Base-by-base conservation (phyloP, 2,888 invertebrate species). In the Ferdinandea cuprea region DNA sequence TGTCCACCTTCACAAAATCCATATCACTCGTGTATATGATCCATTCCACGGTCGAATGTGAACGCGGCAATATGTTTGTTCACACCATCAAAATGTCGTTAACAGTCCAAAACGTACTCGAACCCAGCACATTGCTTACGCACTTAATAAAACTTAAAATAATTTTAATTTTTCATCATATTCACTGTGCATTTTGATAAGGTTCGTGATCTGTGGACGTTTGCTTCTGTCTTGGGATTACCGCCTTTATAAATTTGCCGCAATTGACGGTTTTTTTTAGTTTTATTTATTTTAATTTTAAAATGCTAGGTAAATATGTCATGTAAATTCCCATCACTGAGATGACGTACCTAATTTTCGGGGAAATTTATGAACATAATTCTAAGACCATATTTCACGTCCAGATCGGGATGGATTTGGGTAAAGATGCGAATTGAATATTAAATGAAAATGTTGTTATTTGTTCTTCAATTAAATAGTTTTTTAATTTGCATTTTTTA, bases 71-170 rank as follows among this genome's bases (percentile, higher is more conserved):
- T 83, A 73, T 68, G 78, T 83, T 78, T 83, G 83, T 78, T 83
- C 83, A 83, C 83, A 83, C 83, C 83, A 83, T 83, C 83, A 83
- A 78, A 78, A 73, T 83, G 83, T 83, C 83, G 83, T 83, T 83
- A 83, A 63, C 59, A 83, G 68, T 78, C 73, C 56, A 63, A 83
- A 83, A 83, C 78, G 83, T 79, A 73, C 78, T 40, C 59, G 44
- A 28, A 25, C 61, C n/a, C 11, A 61, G 59, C 78, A 69, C 78
- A 73, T 59, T 72, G 66, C 72, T 65, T 63, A 73, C 72, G 73
- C 78, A 83, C 78, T 83, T 83, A 54, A 83, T 83, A 83, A 83
- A 83, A 78, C 63, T 78, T 78, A 73, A 78, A 73, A 83, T 83
- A 78, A 78, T 83, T 83, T 78, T 78, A 83, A 83, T 83, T 83